Evolutionary conservation across 2,888 invertebrate genomes (phyloP), one percentile per base, ranked within the genome.

Genomic region (Molorchus minor): DNA sequence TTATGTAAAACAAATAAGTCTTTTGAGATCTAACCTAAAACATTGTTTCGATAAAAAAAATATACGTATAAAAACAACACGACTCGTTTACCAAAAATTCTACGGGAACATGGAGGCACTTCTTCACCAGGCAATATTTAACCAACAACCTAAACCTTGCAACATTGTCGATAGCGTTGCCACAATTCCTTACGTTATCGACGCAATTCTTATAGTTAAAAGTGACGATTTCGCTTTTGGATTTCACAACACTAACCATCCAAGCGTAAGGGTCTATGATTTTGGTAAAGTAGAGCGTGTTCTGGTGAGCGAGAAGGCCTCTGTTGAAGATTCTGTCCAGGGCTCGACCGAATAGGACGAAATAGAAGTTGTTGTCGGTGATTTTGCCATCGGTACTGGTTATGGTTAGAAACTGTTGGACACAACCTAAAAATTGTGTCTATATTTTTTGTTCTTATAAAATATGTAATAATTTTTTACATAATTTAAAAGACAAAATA

Each of bases 61-160:
- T 3, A 20, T 19, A 13, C 10, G 63, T 36, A 69, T 67, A 25
- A 77, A 68, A 62, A 75, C 74, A 15, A 68, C 65, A 19, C 77
- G 21, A 52, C 12, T 7, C 40, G 69, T 75, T 77, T 73, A 83
- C 84, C 73, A 85, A 74, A 67, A 79, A 78, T 75, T 84, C 82
- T 3, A 86, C 75, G 35, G 85, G 85, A 54, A 82, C 77, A 68
- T 86, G 83, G 49, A 86, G 75, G 73, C 84, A 85, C 77, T 81
- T 83, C 55, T 82, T 78, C 47, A 76, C 75, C 51, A 86, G 75
- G 75, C 84, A 85, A 56, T 77, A 78, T 56, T 85, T 77, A 54
- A 86, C 80, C 25, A 85, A 76, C 16, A 84, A 75, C 45, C 86
- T 77, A 29, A 84, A 76, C 72, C 79, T 81, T 2, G 85, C 86